Evolutionary conservation across 2,797 vertebrate genomes (phyloP), one percentile per base, ranked within the genome.

Genomic region (Luscinia luscinia): DNA sequence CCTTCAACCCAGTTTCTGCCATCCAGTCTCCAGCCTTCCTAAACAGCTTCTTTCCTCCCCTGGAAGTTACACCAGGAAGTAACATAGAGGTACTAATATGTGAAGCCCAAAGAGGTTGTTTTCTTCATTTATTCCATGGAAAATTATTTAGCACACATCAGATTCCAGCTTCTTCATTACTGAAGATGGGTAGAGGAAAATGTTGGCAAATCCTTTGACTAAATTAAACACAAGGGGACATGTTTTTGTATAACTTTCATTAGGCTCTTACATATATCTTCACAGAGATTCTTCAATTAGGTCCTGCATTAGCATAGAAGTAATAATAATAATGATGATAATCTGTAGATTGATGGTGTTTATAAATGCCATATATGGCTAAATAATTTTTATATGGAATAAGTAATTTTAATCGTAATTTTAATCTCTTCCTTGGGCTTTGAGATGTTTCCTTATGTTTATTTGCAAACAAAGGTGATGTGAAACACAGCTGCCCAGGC

Each of bases 161-260:
- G 49, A 57, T 77, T 88, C 52, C 77, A 92, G 49, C 32, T 83
- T 67, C 55, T 93, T 55, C 41, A 32, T 38, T 77, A 11, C 77
- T 2, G 1, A 89, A 68, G 78, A 92, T 77, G 67, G 54, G 41
- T 49, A 54, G 57, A 83, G 81, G 90, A 95, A 93, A 92, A 89
- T 67, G 57, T 61, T 79, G 55, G 66, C 64, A 92, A 95, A 87
- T 89, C 51, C 66, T 88, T 28, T 90, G 84, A 24, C 74, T 93
- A 61, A 89, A 74, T 74, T 84, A 93, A 96, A 79, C 74, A 72
- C 0, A 0, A 46, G 32, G 46, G 48, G 45, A 43, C 87, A 11
- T 43, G 34, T 11, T 79, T 87, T 76, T 90, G 30, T 95, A 19
- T 80, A 58, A 94, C 41, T 95, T 96, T 93, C 80, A 40, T 84